Percentiles rank a stretch among this genome's conserved stretches.
Evolutionary conservation across 2,797 vertebrate species (phyloP).

Genomic region (Eulemur rubriventer): DNA sequence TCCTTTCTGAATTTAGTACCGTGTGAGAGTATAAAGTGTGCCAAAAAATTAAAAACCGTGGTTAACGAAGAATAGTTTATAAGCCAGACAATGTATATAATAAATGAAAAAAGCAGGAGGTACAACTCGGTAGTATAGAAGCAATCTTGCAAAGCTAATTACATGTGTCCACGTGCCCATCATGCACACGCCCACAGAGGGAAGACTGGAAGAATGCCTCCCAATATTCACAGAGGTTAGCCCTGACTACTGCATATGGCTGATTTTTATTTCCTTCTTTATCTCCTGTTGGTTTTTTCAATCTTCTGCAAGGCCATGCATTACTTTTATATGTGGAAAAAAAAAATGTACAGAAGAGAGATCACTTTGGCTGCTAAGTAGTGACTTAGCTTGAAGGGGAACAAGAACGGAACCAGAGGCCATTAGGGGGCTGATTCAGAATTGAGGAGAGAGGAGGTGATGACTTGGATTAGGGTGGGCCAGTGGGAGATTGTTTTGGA

Average conservation of each 20-base stretch:
- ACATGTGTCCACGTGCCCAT: too few species aligned
- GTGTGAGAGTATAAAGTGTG: background rate
- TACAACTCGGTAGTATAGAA: background rate
- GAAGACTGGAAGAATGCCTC: background rate
- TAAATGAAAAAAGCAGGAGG: background rate
- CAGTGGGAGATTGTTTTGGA: background rate
- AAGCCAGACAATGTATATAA: background rate
- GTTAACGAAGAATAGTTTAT: background rate
- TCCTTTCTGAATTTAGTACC: background rate
- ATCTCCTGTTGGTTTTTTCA: background rate
- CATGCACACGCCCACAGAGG: rapidly evolving
- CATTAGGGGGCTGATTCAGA: too few species aligned
- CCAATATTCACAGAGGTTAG: background rate
- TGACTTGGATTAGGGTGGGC: background rate
- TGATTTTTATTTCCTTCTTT: constrained; percentile 28
- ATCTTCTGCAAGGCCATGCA: background rate
- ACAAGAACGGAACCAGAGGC: background rate
- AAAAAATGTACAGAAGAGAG: background rate
- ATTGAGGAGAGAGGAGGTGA: background rate
- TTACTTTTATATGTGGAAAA: background rate
- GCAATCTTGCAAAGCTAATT: background rate
- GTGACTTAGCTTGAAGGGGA: background rate
- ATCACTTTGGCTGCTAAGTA: background rate
- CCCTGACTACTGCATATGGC: background rate
- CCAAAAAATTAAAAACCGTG: background rate